Evolutionary conservation across 2,113 vertebrate species (phyloP), one percentile per base, ranked within the genome.

Genomic region (Petroica traversi): DNA sequence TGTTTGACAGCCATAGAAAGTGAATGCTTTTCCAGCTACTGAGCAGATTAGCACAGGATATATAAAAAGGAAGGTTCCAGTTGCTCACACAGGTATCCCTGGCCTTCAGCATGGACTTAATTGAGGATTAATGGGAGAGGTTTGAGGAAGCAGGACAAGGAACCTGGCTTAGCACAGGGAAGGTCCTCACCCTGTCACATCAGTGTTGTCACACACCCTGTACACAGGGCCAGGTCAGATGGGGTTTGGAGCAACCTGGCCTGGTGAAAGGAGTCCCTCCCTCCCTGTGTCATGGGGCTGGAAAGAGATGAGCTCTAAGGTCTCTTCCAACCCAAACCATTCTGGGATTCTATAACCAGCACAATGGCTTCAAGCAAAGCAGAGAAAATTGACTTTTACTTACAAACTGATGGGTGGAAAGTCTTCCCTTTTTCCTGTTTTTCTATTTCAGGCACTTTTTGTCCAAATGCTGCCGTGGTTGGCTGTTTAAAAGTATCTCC

Each of bases 391-490:
- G 29, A 16, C 8, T 5, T 4, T 33, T 69, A 73, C 20, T 54
- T 11, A 29, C 6, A 12, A 18, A 33, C 3, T 57, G 9, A 19
- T 2, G 4, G 15, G 8, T 14, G 13, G 67, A 33, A 33, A 24
- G 0, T 1, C 33, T n/a, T 49, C 19, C 5, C 2, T 15, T 12
- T 5, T 2, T 2, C 10, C 5, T 4, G 3, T 6, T 63, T 59
- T 31, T 9, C 9, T 61, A 63, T 22, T 33, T 24, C 23, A 6
- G 8, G 8, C 5, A 7, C 4, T 54, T 69, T 78, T 24, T 24
- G 2, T 19, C 16, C 22, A 6, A 3, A 5, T 4, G 1, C 2
- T 34, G 1, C 1, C 0, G 0, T 10, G 3, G 20, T 29, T 69
- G 31, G 11, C 2, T 58, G 5, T 23, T 9, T 2, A 11, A 73